A percentile compares a stretch with the other conserved stretches of the same genome.
phyloP scores from a whole-genome alignment of 2,888 invertebrate genomes.

The Nymphalis polychloros region DNA sequence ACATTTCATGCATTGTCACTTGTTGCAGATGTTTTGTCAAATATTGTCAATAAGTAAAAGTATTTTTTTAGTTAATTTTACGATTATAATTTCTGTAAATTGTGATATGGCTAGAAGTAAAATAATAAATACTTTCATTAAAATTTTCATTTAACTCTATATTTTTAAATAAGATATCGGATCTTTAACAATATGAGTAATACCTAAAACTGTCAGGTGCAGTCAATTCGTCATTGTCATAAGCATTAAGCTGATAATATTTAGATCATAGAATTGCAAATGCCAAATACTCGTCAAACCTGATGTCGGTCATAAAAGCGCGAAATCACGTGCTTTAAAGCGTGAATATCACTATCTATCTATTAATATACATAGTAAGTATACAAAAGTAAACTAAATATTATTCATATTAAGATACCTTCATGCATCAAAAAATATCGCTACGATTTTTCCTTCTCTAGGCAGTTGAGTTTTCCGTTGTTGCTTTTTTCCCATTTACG shows the following conservation, averaged over 20 bases:
- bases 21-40: neutral
- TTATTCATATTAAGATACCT: conserved; percentile 3
- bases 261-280: no score
- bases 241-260: no score
- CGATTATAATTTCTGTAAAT: no score
- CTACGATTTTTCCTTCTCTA: conserved; percentile 66
- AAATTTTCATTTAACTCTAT: neutral
- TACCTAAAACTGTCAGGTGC: no score
- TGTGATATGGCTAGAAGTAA: neutral
- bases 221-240: no score
- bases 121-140: neutral
- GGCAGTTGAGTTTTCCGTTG: conserved; percentile 78
- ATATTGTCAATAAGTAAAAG: no score
- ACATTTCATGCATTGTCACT: neutral
- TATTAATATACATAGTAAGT: neutral
- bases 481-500: conserved; percentile 82
- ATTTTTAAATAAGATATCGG: no score
- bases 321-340: no score
- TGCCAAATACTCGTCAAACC: no score
- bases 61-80: no score
- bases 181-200: no score
- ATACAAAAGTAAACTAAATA: neutral
- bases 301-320: no score
- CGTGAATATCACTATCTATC: neutral
- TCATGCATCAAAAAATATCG: conserved; percentile 29